Evolutionary conservation across 2,113 vertebrate species (phyloP).

Genomic region (Thalassarche chlororhynchos): DNA sequence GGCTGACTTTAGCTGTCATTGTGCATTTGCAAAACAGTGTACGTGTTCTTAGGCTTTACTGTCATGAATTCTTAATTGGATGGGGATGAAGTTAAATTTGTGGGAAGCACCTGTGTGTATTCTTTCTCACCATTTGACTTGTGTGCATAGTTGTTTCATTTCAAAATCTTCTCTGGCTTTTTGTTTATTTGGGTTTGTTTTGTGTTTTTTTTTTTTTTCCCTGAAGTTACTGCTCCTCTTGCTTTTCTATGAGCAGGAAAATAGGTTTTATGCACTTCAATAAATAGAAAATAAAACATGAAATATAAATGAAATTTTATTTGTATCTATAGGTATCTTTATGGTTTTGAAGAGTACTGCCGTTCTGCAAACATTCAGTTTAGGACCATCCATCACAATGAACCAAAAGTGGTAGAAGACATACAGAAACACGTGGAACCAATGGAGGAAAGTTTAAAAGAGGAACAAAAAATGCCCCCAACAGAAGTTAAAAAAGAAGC

Average conservation of each 20-base stretch:
- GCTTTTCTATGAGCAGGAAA: background rate
- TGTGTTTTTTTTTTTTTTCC: too few species aligned
- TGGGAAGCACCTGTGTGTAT: background rate
- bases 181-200: background rate
- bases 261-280: background rate
- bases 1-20: background rate
- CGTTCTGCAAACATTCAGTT: constrained; percentile 95
- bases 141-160: background rate
- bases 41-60: background rate
- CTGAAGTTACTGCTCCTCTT: background rate
- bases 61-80: background rate
- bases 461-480: constrained; percentile 70
- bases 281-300: background rate
- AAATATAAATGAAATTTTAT: background rate
- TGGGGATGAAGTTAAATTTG: background rate
- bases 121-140: background rate
- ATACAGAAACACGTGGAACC: constrained; percentile 66
- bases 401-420: constrained; percentile 78
- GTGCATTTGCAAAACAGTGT: background rate
- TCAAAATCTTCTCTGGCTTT: background rate
- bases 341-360: constrained; percentile 97
- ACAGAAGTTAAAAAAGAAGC: constrained; percentile 75
- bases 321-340: constrained; percentile 87
- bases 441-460: constrained; percentile 75
- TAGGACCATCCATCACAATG: constrained; percentile 95